Conservation (phyloP, 2,888 invertebrate genomes). For the Dryomyza anilis region DNA sequence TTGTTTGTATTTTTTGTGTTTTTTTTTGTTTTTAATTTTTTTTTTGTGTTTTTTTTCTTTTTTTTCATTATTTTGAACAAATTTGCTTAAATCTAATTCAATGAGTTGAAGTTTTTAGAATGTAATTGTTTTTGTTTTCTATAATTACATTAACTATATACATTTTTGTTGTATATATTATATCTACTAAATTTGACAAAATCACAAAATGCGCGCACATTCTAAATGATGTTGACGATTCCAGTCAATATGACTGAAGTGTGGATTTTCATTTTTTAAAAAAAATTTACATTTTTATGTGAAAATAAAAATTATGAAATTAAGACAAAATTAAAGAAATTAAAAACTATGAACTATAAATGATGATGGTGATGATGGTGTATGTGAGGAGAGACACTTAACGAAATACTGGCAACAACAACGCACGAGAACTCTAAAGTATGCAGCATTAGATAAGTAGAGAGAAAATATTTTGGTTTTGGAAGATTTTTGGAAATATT, state of each 20-base stretch:
- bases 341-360: slow-evolving; percentile 24
- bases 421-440: background rate
- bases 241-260: slow-evolving; percentile 55
- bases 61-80: background rate
- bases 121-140: background rate
- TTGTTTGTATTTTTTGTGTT: slow-evolving; percentile 6
- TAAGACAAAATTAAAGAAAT: slow-evolving; percentile 20
- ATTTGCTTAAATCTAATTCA: slow-evolving; percentile 9
- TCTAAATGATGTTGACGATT: slow-evolving; percentile 14
- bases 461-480: too few relatives aligned
- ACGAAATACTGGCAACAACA: background rate
- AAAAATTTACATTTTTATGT: slow-evolving; percentile 23
- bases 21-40: background rate
- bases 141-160: background rate
- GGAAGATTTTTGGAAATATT: background rate
- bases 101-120: background rate
- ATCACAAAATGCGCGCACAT: slow-evolving; percentile 5
- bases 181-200: too few relatives aligned
- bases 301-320: slow-evolving; percentile 24
- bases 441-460: too few relatives aligned
- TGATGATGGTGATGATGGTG: slow-evolving; percentile 13
- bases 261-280: slow-evolving; percentile 20
- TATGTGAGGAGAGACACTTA: background rate
- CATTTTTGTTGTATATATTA: too few relatives aligned
- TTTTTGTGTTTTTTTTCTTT: background rate